Conservation (phyloP, 2,888 invertebrate genomes). For the Nesidiocoris tenuis region DNA sequence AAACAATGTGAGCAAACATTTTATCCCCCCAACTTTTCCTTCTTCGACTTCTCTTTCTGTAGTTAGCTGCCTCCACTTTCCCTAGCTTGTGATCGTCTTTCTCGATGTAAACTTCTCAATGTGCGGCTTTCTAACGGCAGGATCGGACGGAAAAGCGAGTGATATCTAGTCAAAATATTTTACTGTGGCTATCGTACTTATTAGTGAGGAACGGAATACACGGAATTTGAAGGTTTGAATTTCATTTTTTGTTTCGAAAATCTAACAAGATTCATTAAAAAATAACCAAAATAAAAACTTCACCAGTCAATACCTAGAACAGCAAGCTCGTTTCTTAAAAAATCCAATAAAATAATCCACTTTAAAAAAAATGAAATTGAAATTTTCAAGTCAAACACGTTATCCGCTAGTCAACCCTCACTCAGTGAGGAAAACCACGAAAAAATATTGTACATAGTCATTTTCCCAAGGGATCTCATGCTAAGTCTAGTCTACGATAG, state of each 20-base stretch:
- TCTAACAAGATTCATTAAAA: neutral
- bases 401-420: neutral
- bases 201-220: neutral
- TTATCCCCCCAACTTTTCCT: conserved; percentile 15
- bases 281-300: neutral
- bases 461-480: conserved; percentile 45
- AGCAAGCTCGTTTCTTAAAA: no score
- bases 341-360: no score
- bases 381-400: neutral
- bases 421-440: conserved; percentile 4
- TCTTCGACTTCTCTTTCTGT: neutral
- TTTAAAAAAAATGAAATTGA: no score
- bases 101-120: neutral
- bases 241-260: no score
- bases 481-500: conserved; percentile 41
- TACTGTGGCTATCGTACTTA: conserved; percentile 39
- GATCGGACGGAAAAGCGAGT: conserved; percentile 27
- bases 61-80: neutral
- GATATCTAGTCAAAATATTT: conserved; percentile 45
- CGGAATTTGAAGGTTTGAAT: neutral
- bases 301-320: no score
- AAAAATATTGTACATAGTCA: conserved; percentile 47
- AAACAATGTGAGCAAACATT: conserved; percentile 40
- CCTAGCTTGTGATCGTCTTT: conserved; percentile 27
- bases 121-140: neutral